Evolutionary conservation across 2,113 vertebrate species (phyloP).

Genomic region (Meleagris gallopavo): DNA sequence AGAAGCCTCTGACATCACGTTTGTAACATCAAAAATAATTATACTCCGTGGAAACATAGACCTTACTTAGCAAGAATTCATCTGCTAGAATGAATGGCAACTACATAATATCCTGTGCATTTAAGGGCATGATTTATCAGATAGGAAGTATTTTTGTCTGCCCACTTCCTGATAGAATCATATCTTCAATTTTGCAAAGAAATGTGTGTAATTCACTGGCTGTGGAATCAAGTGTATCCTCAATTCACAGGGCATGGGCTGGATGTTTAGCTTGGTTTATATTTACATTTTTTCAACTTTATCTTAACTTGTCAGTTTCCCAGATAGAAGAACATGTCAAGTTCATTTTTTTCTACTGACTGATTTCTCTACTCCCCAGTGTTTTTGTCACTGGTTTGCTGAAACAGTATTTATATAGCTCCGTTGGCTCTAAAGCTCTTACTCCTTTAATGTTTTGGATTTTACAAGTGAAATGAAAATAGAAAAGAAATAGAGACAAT

Average conservation of each 20-base stretch:
- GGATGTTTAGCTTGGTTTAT: constrained; percentile 76
- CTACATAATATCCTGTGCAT: constrained; percentile 34
- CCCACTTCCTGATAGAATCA: constrained; percentile 62
- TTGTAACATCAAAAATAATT: constrained; percentile 70
- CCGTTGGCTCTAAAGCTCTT: constrained; percentile 80
- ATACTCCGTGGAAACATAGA: constrained; percentile 42
- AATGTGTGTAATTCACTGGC: constrained; percentile 68
- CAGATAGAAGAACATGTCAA: constrained; percentile 73
- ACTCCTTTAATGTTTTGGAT: constrained; percentile 79
- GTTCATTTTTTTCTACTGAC: constrained; percentile 78
- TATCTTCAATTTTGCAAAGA: constrained; percentile 62
- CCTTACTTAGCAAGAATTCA: constrained; percentile 60
- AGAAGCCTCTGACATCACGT: constrained; percentile 73
- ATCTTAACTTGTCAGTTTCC: constrained; percentile 74
- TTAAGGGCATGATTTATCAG: constrained; percentile 69
- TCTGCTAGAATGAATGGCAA: constrained; percentile 58
- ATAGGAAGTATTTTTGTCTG: constrained; percentile 71
- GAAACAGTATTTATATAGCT: constrained; percentile 83
- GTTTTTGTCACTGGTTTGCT: constrained; percentile 77
- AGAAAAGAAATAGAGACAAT: constrained; percentile 96
- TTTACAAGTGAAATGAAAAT: constrained; percentile 78
- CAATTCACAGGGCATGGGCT: constrained; percentile 72
- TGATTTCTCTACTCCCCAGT: constrained; percentile 73
- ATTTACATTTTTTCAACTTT: constrained; percentile 76
- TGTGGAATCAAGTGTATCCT: constrained; percentile 74